Evolutionary conservation across 1,140 invertebrate species (phyloP), one percentile per base, ranked within the genome.

Genomic region (Nautilus pompilius): DNA sequence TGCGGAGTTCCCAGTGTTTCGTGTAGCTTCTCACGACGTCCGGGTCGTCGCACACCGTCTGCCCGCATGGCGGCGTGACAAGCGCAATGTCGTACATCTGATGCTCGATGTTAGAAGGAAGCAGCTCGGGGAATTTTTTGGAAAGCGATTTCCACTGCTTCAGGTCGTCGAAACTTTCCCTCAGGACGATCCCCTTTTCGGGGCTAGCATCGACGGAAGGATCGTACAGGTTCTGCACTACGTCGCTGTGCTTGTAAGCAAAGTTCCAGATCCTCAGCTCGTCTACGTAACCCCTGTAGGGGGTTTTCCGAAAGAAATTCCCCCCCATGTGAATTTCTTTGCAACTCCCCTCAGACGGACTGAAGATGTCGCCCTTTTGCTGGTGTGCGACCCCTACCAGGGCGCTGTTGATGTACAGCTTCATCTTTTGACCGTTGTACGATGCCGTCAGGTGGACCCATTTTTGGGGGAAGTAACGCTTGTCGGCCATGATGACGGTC

Each of bases 41-140:
- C 22, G 78, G 77, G 53, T 77, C 68, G 58, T 80, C 78, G 56
- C 78, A 80, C 1, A 77, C 61, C 1, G 78, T 77, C 26, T 73
- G 24, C 0, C 78, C 78, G 61, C 78, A 80, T 0, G 34, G 55
- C 15, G 78, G 77, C 45, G 64, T 56, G 33, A 64, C 26, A 10
- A 75, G 13, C 10, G 53, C 34, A 5, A 71, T 57, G 45, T 68
- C 45, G 45, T 66, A 48, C 28, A 28, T n/a, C 28, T 48, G 22
- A 17, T 57, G 41, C 13, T 26, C 29, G 24, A 65, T 69, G 45
- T 60, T 57, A 10, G 63, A 67, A n/a, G 17, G 20, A n/a, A 68
- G 51, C 20, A 69, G 15, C n/a, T 22, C 5, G 8, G 64, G 49
- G 32, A 57, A 17, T 8, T 15, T 24, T 36, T 58, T 58, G 4